phyloP scores from a whole-genome alignment of 2,113 vertebrate genomes.

The Mormoops blainvillei region DNA sequence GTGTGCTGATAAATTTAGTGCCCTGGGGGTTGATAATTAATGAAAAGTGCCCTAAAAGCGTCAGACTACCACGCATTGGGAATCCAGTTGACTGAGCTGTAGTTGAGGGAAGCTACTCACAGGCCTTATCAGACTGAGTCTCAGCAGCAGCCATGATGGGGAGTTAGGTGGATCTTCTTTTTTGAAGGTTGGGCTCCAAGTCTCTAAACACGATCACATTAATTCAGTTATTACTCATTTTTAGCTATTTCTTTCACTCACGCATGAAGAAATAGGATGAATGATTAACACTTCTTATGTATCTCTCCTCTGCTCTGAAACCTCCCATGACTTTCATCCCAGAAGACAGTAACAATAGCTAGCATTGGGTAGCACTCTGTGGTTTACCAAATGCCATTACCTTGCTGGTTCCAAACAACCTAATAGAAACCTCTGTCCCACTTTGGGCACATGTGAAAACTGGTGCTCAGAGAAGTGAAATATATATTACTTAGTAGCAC shows the following conservation, averaged over 20 bases:
- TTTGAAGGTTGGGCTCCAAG: neutral
- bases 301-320: neutral
- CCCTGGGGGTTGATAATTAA: neutral
- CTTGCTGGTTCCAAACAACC: neutral
- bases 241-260: slow-evolving; percentile 15
- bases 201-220: slow-evolving; percentile 41
- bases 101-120: slow-evolving; percentile 20
- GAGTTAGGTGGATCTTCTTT: neutral
- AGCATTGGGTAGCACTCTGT: neutral
- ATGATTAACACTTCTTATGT: neutral
- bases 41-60: neutral
- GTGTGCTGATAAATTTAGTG: neutral
- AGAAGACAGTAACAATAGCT: neutral
- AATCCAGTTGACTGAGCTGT: neutral
- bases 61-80: fast-evolving
- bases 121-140: neutral
- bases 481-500: neutral
- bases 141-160: neutral
- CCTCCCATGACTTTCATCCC: neutral
- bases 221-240: neutral
- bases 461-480: neutral
- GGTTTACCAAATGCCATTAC: neutral
- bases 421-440: neutral
- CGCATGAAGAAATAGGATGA: neutral
- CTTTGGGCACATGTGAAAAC: neutral